Percentiles rank a stretch among this genome's conserved stretches.
phyloP scores from a whole-genome alignment of 2,113 vertebrate genomes.

The Dicrurus megarhynchus region DNA sequence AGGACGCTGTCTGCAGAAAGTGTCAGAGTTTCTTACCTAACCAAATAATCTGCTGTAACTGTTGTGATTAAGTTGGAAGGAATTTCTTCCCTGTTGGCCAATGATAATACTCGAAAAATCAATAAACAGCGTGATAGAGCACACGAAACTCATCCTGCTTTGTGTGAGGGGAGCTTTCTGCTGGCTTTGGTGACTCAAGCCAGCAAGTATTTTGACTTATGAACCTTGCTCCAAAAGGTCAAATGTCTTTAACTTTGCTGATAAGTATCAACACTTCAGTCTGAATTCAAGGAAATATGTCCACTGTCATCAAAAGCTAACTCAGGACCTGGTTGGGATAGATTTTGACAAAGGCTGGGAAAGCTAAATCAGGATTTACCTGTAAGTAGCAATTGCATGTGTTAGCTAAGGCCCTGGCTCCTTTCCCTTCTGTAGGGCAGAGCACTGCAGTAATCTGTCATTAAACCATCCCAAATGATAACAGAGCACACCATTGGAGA shows the following conservation, averaged over 20 bases:
- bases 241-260: not conserved
- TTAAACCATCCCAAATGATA: not conserved
- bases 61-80: constrained; percentile 80
- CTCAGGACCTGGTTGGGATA: not conserved
- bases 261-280: not conserved
- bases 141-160: not conserved
- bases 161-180: not conserved
- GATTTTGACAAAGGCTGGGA: not conserved
- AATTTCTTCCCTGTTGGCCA: constrained; percentile 77
- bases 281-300: not conserved
- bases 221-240: constrained; percentile 11
- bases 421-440: not conserved
- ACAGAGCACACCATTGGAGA: fast-evolving
- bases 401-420: not conserved
- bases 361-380: not conserved
- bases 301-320: not conserved
- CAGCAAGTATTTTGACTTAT: not conserved
- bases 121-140: constrained; percentile 75
- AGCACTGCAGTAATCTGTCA: not conserved
- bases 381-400: not conserved
- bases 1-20: constrained; percentile 70
- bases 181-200: not conserved
- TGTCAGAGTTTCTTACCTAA: constrained; percentile 74
- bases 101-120: constrained; percentile 77
- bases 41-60: constrained; percentile 77